phyloP scores from a whole-genome alignment of 2,888 invertebrate species.

The Gari tellinella region DNA sequence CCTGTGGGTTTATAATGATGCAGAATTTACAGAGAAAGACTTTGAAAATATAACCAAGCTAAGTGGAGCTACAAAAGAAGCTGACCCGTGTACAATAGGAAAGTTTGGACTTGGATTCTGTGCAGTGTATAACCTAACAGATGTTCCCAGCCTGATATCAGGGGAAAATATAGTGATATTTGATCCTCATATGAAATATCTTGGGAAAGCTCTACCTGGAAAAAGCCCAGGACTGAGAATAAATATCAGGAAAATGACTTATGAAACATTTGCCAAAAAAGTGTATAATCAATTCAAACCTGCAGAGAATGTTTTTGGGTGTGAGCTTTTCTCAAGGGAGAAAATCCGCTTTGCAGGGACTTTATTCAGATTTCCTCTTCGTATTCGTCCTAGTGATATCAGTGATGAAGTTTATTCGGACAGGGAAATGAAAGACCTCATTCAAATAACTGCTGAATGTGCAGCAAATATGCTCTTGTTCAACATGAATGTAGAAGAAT shows the following conservation, averaged over 20 bases:
- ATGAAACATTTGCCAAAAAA: conserved; percentile 45
- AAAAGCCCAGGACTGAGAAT: conserved; percentile 70
- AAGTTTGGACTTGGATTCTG: conserved; percentile 82
- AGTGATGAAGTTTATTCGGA: conserved; percentile 69
- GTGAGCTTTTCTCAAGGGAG: conserved; percentile 34
- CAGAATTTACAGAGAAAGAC: conserved; percentile 77
- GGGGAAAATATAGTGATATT: conserved; percentile 79
- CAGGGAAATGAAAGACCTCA: conserved; percentile 68
- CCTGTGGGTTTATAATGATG: conserved; percentile 81
- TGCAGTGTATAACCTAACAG: conserved; percentile 81
- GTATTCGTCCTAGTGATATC: conserved; percentile 77
- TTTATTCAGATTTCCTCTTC: conserved; percentile 81
- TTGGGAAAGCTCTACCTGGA: conserved; percentile 64
- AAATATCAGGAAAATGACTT: conserved; percentile 54
- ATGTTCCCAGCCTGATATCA: conserved; percentile 81
- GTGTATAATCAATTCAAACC: conserved; percentile 71
- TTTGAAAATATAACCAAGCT: conserved; percentile 79
- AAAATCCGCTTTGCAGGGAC: conserved; percentile 68
- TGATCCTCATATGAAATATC: conserved; percentile 79
- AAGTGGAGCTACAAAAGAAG: conserved; percentile 79
- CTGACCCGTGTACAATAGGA: conserved; percentile 78
- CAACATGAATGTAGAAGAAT: conserved; percentile 75
- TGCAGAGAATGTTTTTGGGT: conserved; percentile 71
- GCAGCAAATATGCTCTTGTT: conserved; percentile 78
- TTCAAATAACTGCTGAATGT: conserved; percentile 67